These are phyloP conservation scores for Drosophila falleni DNA, from an alignment of 2,888 invertebrate species.

Conservation along the genomic window DNA sequence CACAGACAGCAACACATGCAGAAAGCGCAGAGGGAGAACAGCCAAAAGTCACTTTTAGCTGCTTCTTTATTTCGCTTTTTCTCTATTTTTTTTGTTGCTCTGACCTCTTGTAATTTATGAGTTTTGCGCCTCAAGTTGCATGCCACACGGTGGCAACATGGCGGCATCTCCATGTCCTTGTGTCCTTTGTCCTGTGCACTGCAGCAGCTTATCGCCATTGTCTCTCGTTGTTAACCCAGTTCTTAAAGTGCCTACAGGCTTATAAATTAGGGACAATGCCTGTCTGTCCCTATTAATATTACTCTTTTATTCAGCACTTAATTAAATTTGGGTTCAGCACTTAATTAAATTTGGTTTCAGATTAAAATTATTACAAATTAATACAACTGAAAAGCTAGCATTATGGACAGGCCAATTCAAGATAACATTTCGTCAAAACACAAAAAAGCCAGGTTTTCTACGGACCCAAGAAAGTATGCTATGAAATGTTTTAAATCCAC, in stretches of 20 bases:
- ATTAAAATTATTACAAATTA: too few species aligned
- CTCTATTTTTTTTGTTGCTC: conserved; percentile 36
- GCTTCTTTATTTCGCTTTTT: conserved; percentile 6
- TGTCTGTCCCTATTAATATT: too few species aligned
- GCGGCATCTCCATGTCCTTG: conserved; percentile 9
- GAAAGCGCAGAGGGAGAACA: conserved; percentile 10
- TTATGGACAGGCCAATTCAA: too few species aligned
- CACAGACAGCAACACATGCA: background rate
- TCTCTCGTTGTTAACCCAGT: conserved; percentile 43
- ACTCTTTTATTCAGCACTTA: too few species aligned
- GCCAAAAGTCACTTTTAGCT: conserved; percentile 74
- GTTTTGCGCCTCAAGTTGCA: conserved; percentile 78
- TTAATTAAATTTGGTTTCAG: too few species aligned
- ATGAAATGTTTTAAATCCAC: too few species aligned
- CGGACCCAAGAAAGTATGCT: too few species aligned
- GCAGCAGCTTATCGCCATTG: conserved; percentile 76
- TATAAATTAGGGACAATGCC: background rate
- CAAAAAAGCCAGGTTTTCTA: too few species aligned
- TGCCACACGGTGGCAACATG: conserved; percentile 50
- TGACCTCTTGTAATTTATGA: conserved; percentile 70
- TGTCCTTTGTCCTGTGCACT: conserved; percentile 25
- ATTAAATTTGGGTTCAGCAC: too few species aligned
- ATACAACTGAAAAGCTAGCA: too few species aligned
- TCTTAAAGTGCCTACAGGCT: background rate
- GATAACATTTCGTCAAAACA: too few species aligned